Conservation (phyloP, 1,140 invertebrate genomes). For the Nephotettix cincticeps region DNA sequence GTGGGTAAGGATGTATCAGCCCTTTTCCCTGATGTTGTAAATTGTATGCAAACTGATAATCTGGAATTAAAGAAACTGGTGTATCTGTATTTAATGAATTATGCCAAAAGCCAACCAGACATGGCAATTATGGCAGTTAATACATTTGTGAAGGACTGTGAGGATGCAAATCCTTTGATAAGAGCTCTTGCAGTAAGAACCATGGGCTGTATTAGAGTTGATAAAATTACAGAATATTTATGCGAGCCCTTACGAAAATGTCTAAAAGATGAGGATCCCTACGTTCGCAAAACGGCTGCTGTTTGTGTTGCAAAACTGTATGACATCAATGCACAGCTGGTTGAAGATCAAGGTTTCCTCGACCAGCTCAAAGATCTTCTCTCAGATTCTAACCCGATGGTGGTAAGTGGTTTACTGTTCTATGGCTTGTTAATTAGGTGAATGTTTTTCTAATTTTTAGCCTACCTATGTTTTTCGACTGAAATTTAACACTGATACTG, state of each 20-base stretch:
- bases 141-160: slow-evolving; percentile 99
- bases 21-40: slow-evolving; percentile 98
- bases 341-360: slow-evolving; percentile 97
- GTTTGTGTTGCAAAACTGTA: slow-evolving; percentile 99
- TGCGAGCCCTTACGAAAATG: slow-evolving; percentile 99
- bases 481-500: no score
- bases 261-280: slow-evolving; percentile 98
- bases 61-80: slow-evolving; percentile 99
- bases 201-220: slow-evolving; percentile 99
- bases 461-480: no score
- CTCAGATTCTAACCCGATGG: slow-evolving; percentile 99
- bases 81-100: slow-evolving; percentile 99
- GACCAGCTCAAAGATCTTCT: slow-evolving; percentile 96
- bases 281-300: slow-evolving; percentile 98
- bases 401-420: no score
- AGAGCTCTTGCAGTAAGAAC: slow-evolving; percentile 97
- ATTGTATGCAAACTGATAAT: slow-evolving; percentile 99
- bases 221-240: slow-evolving; percentile 99
- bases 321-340: slow-evolving; percentile 96
- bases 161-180: slow-evolving; percentile 99
- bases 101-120: slow-evolving; percentile 99
- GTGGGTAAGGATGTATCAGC: slow-evolving; percentile 96
- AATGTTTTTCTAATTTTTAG: no score
- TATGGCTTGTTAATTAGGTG: no score
- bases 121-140: slow-evolving; percentile 99